Percentiles rank a stretch among this genome's conserved stretches.
phyloP scores from a whole-genome alignment of 2,113 vertebrate genomes.

The Neomonachus schauinslandi region DNA sequence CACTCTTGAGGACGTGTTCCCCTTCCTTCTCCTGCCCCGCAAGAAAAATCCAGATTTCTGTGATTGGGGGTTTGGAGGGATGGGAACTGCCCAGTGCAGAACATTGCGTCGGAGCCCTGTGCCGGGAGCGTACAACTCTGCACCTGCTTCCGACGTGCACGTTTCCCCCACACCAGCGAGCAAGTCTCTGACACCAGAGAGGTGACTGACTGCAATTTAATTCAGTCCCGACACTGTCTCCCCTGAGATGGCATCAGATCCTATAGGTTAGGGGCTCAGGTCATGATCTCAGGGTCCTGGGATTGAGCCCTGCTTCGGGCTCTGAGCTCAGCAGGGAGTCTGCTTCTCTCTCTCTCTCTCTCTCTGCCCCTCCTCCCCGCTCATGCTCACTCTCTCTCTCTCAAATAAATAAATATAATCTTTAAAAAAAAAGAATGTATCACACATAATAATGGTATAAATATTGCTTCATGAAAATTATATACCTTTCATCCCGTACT shows the following conservation, averaged over 20 bases:
- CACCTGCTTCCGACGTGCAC: accelerated
- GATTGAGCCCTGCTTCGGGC: not conserved
- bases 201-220: not conserved
- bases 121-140: not conserved
- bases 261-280: not conserved
- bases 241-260: not conserved
- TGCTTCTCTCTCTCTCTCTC: not conserved
- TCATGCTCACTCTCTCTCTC: not conserved
- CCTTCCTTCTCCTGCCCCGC: not conserved
- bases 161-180: not conserved
- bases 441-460: not conserved
- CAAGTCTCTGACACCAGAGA: too few species aligned
- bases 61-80: not conserved
- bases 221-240: not conserved
- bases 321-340: not conserved
- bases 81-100: accelerated
- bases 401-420: not conserved
- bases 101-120: accelerated
- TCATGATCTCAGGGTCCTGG: not conserved
- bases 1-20: too few species aligned
- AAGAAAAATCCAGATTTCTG: not conserved
- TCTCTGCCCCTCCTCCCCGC: not conserved
- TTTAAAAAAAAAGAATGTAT: not conserved
- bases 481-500: not conserved
- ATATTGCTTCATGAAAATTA: not conserved